Percentiles rank a stretch among this genome's conserved stretches.
phyloP scores from a whole-genome alignment of 2,797 vertebrate genomes.

The Melopsittacus undulatus region DNA sequence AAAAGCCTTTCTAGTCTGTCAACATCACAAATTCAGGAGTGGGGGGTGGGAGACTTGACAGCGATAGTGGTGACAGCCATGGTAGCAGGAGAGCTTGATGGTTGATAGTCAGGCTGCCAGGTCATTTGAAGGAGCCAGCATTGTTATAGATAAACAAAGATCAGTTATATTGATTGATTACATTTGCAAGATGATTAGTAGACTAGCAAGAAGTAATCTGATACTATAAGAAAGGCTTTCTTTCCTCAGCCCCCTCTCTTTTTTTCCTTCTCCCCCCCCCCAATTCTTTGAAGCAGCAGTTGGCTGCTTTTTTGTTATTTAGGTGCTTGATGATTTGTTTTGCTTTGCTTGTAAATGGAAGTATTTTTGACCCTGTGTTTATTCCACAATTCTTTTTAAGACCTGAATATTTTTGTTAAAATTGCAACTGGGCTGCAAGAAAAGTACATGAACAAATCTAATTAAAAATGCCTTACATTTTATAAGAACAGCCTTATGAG shows the following conservation, averaged over 20 bases:
- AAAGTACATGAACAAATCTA: not conserved
- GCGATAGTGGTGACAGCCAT: constrained; percentile 72
- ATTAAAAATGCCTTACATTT: not conserved
- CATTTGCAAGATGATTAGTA: constrained; percentile 74
- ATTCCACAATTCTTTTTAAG: not conserved
- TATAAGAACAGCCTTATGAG: not conserved
- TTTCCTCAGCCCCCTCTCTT: not conserved
- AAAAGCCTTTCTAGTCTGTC: constrained; percentile 82
- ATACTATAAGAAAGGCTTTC: constrained; percentile 51
- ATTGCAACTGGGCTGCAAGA: not conserved
- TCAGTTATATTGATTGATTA: constrained; percentile 75
- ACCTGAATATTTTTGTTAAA: not conserved
- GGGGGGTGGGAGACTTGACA: constrained; percentile 68
- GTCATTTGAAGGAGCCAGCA: constrained; percentile 57
- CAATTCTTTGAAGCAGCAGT: constrained; percentile 30
- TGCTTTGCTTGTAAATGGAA: not conserved
- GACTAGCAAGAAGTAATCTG: constrained; percentile 68
- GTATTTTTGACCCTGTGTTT: not conserved
- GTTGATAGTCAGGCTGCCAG: constrained; percentile 65
- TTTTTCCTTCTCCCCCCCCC: not conserved
- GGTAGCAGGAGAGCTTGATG: constrained; percentile 64
- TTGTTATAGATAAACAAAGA: constrained; percentile 74
- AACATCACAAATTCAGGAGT: constrained; percentile 77
- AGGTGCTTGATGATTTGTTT: constrained; percentile 25
- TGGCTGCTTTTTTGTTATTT: constrained; percentile 36